phyloP scores from a whole-genome alignment of 2,888 invertebrate genomes.

The Noctuana brunneofusca region DNA sequence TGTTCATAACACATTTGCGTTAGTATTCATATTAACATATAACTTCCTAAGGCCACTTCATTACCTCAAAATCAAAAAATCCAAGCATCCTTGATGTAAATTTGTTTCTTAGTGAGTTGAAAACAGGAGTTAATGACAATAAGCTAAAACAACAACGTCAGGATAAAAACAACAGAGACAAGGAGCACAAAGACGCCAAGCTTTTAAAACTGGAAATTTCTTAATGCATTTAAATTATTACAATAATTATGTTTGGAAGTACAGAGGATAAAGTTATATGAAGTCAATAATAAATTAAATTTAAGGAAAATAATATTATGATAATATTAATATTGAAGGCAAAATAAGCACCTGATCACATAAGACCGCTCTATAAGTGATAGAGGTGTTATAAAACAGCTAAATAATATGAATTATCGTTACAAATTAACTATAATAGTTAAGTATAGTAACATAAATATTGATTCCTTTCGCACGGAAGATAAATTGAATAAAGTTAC shows the following conservation, averaged over 20 bases:
- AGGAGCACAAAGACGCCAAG: conserved; percentile 27
- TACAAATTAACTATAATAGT: background rate
- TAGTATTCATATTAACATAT: background rate
- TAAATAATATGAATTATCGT: background rate
- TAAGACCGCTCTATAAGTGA: background rate
- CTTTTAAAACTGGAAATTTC: conserved; percentile 2
- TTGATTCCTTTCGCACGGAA: background rate
- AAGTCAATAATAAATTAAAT: background rate
- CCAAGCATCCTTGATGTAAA: conserved; percentile 11
- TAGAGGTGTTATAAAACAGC: background rate
- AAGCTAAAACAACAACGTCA: conserved; percentile 49
- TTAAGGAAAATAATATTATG: too few species aligned
- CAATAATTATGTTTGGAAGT: conserved; percentile 15
- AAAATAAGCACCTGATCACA: background rate
- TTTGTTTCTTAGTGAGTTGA: conserved; percentile 1
- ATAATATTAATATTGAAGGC: background rate
- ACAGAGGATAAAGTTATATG: conserved; percentile 8
- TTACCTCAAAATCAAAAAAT: conserved; percentile 9
- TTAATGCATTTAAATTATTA: background rate
- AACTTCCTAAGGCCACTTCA: background rate
- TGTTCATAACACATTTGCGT: background rate
- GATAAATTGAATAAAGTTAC: background rate
- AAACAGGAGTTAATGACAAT: conserved; percentile 58
- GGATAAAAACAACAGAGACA: conserved; percentile 25
- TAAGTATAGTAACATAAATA: background rate